Conservation (phyloP, 64 coral and sea anemone genomes). For the Pocillopora verrucosa region DNA sequence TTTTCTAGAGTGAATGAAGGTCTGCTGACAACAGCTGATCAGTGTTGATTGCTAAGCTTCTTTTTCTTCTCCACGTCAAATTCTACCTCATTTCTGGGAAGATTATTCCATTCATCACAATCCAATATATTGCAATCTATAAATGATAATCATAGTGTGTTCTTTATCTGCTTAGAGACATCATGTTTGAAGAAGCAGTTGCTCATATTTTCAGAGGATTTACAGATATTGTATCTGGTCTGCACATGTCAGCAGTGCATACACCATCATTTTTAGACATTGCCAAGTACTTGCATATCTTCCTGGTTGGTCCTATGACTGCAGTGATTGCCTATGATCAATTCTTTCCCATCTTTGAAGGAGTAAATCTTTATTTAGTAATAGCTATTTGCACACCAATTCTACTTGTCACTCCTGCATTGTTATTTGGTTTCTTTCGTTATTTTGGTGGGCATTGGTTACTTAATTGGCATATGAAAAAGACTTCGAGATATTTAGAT, state of each 20-base stretch:
- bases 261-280: slow-evolving; percentile 20
- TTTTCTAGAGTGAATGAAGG: too few relatives aligned
- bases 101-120: neutral
- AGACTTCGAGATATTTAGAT: slow-evolving; percentile 25
- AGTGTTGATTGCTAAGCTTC: too few relatives aligned
- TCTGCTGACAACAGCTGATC: too few relatives aligned
- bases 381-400: neutral
- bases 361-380: slow-evolving; percentile 10
- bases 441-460: slow-evolving; percentile 22
- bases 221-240: neutral
- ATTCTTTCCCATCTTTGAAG: slow-evolving; percentile 14
- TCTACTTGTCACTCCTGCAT: neutral
- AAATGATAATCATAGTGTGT: too few relatives aligned
- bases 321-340: slow-evolving; percentile 25
- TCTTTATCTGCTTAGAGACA: neutral
- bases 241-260: slow-evolving; percentile 21
- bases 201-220: slow-evolving; percentile 18
- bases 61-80: too few relatives aligned
- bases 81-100: too few relatives aligned
- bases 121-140: neutral
- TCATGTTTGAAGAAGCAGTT: slow-evolving; percentile 31
- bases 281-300: slow-evolving; percentile 7
- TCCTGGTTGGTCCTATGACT: neutral
- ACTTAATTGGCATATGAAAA: slow-evolving; percentile 16
- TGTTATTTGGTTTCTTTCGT: slow-evolving; percentile 20